A percentile compares a stretch with the other conserved stretches of the same genome.
Evolutionary conservation across 2,113 vertebrate species (phyloP).

Genomic region (Phasianus colchicus): DNA sequence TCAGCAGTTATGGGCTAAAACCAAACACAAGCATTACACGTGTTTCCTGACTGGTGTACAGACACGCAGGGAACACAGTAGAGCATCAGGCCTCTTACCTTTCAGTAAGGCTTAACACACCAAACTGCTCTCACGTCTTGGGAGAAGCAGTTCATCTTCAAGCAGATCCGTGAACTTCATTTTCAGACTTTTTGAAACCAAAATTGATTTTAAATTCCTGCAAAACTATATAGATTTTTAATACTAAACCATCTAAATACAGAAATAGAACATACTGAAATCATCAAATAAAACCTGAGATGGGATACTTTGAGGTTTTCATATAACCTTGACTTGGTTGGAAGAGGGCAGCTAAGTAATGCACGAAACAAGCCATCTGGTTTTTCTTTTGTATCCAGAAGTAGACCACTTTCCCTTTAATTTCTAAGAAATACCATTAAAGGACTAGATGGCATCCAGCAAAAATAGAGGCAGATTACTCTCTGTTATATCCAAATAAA

Average conservation of each 20-base stretch:
- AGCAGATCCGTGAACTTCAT: background rate
- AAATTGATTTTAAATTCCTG: slow-evolving; percentile 16
- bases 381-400: background rate
- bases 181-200: background rate
- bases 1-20: background rate
- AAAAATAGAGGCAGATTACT: background rate
- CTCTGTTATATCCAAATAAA: background rate
- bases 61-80: background rate
- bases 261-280: background rate
- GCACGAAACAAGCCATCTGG: background rate
- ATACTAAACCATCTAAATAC: background rate
- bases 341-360: background rate
- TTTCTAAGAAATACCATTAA: background rate
- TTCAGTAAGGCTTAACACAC: background rate
- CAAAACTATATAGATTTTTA: background rate
- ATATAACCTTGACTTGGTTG: background rate
- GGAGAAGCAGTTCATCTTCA: background rate
- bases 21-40: background rate
- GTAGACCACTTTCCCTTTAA: background rate
- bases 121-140: background rate
- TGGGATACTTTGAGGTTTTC: background rate
- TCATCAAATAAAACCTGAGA: background rate
- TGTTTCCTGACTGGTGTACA: fast-evolving
- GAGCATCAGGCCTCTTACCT: background rate
- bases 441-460: background rate